Evolutionary conservation across 2,797 vertebrate genomes (phyloP), one percentile per base, ranked within the genome.

Genomic region (Zalophus californianus): DNA sequence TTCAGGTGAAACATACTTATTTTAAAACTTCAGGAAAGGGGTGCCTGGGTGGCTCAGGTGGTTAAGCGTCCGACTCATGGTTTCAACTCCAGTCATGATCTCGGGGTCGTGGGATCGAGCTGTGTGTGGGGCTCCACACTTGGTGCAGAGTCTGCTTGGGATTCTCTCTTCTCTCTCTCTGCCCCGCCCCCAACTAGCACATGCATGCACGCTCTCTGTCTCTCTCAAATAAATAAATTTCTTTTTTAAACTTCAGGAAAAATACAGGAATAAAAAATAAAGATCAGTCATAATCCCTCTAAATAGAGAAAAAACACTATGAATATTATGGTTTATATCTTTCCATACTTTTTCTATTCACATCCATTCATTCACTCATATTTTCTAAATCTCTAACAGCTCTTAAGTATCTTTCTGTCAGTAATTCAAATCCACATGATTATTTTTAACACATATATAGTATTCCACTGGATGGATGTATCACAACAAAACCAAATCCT

Each of bases 1-100:
- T 68, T 90, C 58, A 52, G 23, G 27, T 16, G 52, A 27, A 38
- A 62, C 27, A 62, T 29, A 79, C 15, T 91, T 88, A 83, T 18
- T 94, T 95, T 68, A 72, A 95, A 92, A 85, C 50, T n/a, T 84
- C 35, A 90, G 56, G 29, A 92, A 88, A 96, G 66, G n/a, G n/a
- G n/a, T 0, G 0, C 18, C 66, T 66, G 64, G 64, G 64, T 16
- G 64, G 64, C 16, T 66, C 64, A 66, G 64, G n/a, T 1, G 16
- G 64, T 66, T 66, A 66, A 66, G 32, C 8, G 15, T 66, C 13
- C n/a, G 32, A 66, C 64, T 66, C 64, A 4, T 66, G 64, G 64
- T 66, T 66, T 66, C 64, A 66, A 18, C 64, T 9, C 32, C 18
- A 32, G 64, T 66, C 64, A n/a, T 18, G 32, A n/a, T 66, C 64